phyloP scores from a whole-genome alignment of 2,797 vertebrate species.

The Cuniculus paca region DNA sequence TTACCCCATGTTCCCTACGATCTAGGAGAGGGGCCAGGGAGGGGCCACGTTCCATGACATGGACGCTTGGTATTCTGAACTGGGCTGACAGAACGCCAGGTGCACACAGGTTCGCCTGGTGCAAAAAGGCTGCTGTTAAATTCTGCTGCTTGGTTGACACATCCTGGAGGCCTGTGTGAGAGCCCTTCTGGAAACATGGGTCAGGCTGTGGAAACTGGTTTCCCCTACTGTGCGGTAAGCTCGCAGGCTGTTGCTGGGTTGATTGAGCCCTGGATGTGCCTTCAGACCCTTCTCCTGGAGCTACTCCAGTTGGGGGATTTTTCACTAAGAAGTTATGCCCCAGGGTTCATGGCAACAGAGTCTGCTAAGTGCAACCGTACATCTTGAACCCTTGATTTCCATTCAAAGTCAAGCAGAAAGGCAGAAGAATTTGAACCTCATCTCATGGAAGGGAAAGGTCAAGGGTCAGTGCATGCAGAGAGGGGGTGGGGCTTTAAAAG shows the following conservation, averaged over 20 bases:
- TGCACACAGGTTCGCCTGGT: background rate
- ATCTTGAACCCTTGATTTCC: slow-evolving; percentile 60
- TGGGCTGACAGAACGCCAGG: background rate
- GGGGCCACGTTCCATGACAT: background rate
- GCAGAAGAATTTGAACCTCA: slow-evolving; percentile 18
- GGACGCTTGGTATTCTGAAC: background rate
- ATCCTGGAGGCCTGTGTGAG: background rate
- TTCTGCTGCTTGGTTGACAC: background rate
- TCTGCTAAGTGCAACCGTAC: slow-evolving; percentile 21
- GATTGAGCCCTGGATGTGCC: slow-evolving; percentile 4
- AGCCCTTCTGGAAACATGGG: background rate
- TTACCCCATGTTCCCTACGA: background rate
- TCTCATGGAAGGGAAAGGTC: background rate
- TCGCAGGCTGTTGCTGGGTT: slow-evolving; percentile 15
- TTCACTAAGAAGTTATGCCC: slow-evolving; percentile 34
- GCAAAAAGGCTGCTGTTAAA: slow-evolving; percentile 17
- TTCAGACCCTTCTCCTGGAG: slow-evolving; percentile 47
- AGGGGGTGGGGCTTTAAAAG: background rate
- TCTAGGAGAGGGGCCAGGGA: background rate
- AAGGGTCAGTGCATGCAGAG: background rate
- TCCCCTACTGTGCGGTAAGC: background rate
- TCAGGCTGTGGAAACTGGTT: background rate
- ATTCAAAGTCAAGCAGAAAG: slow-evolving; percentile 37
- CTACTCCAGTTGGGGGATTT: slow-evolving; percentile 44
- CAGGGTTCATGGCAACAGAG: slow-evolving; percentile 43